These are phyloP conservation scores for Phycodurus eques DNA, from an alignment of 2,113 vertebrate genomes.

Conservation along the genomic window DNA sequence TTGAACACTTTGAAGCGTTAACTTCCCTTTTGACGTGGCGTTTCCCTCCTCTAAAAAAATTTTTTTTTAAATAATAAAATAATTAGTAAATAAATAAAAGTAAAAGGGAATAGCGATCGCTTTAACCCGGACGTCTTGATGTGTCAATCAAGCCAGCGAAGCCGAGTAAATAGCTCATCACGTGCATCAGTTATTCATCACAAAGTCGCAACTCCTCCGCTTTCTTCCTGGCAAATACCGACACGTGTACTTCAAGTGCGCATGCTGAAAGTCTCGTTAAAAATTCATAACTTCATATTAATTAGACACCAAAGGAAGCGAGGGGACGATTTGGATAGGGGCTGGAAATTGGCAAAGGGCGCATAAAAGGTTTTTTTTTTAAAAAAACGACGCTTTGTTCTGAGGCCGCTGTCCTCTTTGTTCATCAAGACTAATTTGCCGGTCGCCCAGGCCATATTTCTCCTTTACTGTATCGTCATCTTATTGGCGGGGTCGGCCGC, in stretches of 20 bases:
- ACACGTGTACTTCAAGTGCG: conserved; percentile 4
- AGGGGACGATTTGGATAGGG: neutral
- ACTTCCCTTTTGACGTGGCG: neutral
- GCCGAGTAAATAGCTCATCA: neutral
- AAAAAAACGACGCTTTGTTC: neutral
- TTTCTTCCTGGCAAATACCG: neutral
- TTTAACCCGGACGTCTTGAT: neutral
- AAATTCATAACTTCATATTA: neutral
- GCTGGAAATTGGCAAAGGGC: neutral
- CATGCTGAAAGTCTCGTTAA: neutral
- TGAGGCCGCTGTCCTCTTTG: neutral
- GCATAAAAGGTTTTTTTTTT: neutral
- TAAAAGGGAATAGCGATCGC: neutral
- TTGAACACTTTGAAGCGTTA: conserved; percentile 1
- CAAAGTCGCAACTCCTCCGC: neutral
- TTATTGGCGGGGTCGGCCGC: neutral
- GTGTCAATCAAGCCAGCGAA: neutral
- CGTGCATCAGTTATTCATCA: conserved; percentile 3
- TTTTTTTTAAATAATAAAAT: no score
- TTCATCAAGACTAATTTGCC: neutral
- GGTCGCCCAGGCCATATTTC: neutral
- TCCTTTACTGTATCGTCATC: neutral
- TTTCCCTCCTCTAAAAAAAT: neutral
- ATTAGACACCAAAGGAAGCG: neutral
- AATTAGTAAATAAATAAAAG: neutral